A percentile compares a stretch with the other conserved stretches of the same genome.
Conservation (phyloP, 2,797 vertebrate genomes). For the Smutsia gigantea region DNA sequence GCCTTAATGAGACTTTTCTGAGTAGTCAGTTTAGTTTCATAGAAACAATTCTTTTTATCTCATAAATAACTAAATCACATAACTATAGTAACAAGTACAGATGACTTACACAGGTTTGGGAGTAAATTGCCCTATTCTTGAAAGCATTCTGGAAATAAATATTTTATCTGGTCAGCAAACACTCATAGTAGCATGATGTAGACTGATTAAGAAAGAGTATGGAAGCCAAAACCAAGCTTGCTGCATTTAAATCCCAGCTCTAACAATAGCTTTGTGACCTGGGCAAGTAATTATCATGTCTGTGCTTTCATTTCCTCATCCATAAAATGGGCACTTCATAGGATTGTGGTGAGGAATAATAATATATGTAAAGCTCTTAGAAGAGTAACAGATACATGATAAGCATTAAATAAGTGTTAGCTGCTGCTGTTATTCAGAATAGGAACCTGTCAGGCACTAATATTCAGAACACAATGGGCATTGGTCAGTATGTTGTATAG, state of each 20-base stretch:
- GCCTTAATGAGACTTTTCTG: conserved; percentile 20
- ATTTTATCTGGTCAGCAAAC: background rate
- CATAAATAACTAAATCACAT: background rate
- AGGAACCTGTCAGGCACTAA: background rate
- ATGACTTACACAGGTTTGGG: background rate
- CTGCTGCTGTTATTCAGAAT: background rate
- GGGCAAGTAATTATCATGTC: conserved; percentile 31
- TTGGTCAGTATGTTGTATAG: background rate
- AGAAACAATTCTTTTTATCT: background rate
- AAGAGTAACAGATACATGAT: background rate
- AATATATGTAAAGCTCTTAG: background rate
- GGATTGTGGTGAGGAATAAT: background rate
- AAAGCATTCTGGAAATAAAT: background rate
- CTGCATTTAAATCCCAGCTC: background rate
- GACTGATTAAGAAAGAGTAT: background rate
- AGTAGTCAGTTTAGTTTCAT: conserved; percentile 32
- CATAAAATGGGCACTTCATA: background rate
- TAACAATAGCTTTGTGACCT: conserved; percentile 1
- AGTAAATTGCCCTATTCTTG: background rate
- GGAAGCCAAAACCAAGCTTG: background rate
- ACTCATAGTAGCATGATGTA: background rate
- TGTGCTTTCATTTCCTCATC: conserved; percentile 33
- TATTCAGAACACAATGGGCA: background rate
- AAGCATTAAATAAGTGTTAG: background rate
- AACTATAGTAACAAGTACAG: background rate